Conservation (phyloP, 1,140 invertebrate genomes). For the Drosophila prosaltans region DNA sequence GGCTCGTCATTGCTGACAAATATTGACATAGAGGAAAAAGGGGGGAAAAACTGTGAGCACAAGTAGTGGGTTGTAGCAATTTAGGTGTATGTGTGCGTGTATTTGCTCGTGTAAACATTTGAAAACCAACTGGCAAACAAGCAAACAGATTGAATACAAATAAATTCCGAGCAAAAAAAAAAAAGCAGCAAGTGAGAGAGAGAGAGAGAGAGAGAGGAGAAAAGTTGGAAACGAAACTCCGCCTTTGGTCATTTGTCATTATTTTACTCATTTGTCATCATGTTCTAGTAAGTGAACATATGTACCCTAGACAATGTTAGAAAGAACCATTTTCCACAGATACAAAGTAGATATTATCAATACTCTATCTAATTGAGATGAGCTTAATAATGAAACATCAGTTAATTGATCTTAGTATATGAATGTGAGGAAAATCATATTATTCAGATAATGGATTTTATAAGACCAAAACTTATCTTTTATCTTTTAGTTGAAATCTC, state of each 20-base stretch:
- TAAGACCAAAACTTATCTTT: too few relatives aligned
- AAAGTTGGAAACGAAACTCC: slow-evolving; percentile 1
- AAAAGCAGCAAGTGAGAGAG: background rate
- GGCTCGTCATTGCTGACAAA: slow-evolving; percentile 73
- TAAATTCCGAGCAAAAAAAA: slow-evolving; percentile 43
- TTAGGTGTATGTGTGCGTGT: slow-evolving; percentile 25
- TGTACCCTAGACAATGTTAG: background rate
- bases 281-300: slow-evolving; percentile 3
- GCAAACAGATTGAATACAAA: slow-evolving; percentile 80
- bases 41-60: slow-evolving; percentile 19
- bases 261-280: slow-evolving; percentile 44
- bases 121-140: slow-evolving; percentile 78
- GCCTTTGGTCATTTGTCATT: slow-evolving; percentile 50
- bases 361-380: background rate
- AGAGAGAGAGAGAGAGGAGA: background rate
- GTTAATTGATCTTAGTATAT: too few relatives aligned
- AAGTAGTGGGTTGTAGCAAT: slow-evolving; percentile 27
- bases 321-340: background rate
- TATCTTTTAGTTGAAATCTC: too few relatives aligned
- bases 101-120: slow-evolving; percentile 79
- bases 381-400: too few relatives aligned
- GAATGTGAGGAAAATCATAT: too few relatives aligned
- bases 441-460: too few relatives aligned
- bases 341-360: background rate
- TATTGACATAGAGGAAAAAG: slow-evolving; percentile 68